These are phyloP conservation scores for Monarcha castaneiventris DNA, from an alignment of 2,113 vertebrate genomes.

Conservation along the genomic window DNA sequence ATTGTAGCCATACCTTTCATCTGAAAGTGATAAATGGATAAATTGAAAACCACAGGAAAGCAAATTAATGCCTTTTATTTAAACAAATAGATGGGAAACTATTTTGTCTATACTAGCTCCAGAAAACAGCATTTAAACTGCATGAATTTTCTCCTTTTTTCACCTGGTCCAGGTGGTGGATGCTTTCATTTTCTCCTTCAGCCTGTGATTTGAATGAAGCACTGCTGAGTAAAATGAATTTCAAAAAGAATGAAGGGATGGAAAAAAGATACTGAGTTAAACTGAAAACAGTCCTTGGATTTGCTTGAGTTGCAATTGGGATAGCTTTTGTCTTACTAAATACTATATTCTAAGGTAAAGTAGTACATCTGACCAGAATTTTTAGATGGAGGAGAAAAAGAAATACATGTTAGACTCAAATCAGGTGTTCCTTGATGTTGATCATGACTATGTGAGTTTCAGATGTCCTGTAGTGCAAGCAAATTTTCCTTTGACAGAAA, in stretches of 20 bases:
- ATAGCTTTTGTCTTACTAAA: not conserved
- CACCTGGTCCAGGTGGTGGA: not conserved
- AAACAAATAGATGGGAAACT: not conserved
- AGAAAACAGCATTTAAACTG: not conserved
- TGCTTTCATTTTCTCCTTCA: not conserved
- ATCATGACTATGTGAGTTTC: not conserved
- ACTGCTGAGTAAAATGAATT: not conserved
- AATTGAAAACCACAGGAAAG: not conserved
- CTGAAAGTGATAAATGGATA: not conserved
- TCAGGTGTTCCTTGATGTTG: not conserved
- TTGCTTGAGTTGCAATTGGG: not conserved
- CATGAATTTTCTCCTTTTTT: not conserved
- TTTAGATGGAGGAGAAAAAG: not conserved
- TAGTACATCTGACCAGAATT: not conserved
- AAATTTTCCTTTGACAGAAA: not conserved
- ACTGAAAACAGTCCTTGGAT: not conserved
- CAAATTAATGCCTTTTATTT: not conserved
- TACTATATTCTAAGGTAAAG: not conserved
- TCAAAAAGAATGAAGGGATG: not conserved
- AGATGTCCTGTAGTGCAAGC: not conserved
- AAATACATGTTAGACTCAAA: not conserved
- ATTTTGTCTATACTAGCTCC: not conserved
- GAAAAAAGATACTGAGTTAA: not conserved
- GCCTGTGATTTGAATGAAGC: not conserved
- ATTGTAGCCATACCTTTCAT: not conserved